phyloP scores from a whole-genome alignment of 2,888 invertebrate genomes.

The Mythimna ferrago region DNA sequence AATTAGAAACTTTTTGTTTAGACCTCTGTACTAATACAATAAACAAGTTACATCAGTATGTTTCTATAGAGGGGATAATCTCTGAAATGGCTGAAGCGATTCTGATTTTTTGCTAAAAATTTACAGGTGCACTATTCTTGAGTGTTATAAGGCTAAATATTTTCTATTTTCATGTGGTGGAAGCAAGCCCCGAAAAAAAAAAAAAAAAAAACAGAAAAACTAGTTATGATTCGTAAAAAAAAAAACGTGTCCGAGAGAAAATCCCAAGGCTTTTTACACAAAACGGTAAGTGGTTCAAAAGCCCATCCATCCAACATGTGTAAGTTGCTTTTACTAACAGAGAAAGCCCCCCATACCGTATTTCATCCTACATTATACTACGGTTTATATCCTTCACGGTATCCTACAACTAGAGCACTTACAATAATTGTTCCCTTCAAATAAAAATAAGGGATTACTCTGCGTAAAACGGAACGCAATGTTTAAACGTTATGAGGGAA shows the following conservation, averaged over 20 bases:
- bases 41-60: no score
- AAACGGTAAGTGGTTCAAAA: slow-evolving; percentile 14
- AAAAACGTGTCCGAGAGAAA: not conserved
- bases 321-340: slow-evolving; percentile 20
- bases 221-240: no score
- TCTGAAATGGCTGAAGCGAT: no score
- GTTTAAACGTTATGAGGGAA: slow-evolving; percentile 71
- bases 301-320: slow-evolving; percentile 26
- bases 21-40: no score
- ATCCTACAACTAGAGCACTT: slow-evolving; percentile 77
- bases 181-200: no score
- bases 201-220: not conserved
- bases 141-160: no score
- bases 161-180: no score
- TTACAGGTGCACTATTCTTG: no score
- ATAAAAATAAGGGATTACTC: slow-evolving; percentile 70
- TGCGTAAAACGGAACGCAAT: slow-evolving; percentile 67
- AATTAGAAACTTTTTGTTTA: no score
- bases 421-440: slow-evolving; percentile 78
- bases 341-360: slow-evolving; percentile 54
- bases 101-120: no score
- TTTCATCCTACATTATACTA: slow-evolving; percentile 69
- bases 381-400: slow-evolving; percentile 70
- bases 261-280: slow-evolving; percentile 12
- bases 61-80: no score